phyloP scores from a whole-genome alignment of 2,797 vertebrate genomes.

The Zenarchopterus dispar region DNA sequence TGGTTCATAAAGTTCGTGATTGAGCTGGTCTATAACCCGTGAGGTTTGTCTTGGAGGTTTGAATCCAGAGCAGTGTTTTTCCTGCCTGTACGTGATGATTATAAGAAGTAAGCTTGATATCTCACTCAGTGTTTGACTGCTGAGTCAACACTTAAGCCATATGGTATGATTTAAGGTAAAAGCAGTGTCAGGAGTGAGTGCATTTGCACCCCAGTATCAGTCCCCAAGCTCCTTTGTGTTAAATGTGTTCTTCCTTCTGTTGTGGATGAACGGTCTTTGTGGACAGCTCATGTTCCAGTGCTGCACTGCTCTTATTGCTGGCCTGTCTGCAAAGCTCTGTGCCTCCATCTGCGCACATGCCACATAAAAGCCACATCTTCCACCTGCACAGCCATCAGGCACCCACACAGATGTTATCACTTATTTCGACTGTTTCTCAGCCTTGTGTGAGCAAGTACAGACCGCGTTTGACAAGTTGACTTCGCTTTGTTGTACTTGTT shows the following conservation, averaged over 20 bases:
- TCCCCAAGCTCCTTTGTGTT: conserved; percentile 34
- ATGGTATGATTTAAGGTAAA: conserved; percentile 55
- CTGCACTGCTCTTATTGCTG: conserved; percentile 54
- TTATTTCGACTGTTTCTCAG: conserved; percentile 28
- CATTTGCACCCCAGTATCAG: conserved; percentile 33
- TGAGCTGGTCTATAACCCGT: too few relatives aligned
- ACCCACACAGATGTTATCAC: conserved; percentile 31
- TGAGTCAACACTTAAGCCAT: conserved; percentile 75
- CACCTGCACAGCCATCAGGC: conserved; percentile 42
- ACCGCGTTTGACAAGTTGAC: conserved; percentile 4
- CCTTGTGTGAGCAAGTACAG: conserved; percentile 11
- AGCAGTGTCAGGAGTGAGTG: conserved; percentile 38
- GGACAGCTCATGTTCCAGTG: conserved; percentile 42
- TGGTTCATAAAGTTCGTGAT: too few relatives aligned
- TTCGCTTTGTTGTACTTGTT: too few relatives aligned
- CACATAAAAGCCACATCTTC: conserved; percentile 65
- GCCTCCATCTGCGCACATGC: conserved; percentile 62
- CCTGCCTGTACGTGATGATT: conserved; percentile 29
- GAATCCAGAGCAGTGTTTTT: conserved; percentile 51
- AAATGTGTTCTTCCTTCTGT: conserved; percentile 7
- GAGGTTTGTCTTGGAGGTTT: not conserved
- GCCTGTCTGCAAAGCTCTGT: conserved; percentile 42
- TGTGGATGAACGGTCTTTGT: conserved; percentile 21
- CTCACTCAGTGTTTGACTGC: conserved; percentile 59
- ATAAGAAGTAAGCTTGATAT: conserved; percentile 53